Conservation (phyloP, 2,113 vertebrate species). For the Lucifuga dentata region DNA sequence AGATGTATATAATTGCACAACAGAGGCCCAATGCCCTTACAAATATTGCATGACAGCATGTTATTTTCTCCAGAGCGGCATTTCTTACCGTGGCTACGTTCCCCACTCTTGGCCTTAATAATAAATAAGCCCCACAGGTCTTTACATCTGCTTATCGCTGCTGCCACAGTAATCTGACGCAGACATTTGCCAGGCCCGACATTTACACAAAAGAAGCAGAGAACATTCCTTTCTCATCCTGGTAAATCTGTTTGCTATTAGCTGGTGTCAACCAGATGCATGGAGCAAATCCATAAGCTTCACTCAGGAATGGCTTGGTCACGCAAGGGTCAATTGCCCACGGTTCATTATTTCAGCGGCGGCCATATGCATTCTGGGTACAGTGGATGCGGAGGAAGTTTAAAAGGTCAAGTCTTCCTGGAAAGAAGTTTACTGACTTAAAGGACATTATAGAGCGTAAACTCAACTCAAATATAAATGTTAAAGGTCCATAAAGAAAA, state of each 20-base stretch:
- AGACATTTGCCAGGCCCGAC: slow-evolving; percentile 55
- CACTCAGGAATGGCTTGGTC: slow-evolving; percentile 66
- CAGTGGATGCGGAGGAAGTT: slow-evolving; percentile 27
- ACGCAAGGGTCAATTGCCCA: slow-evolving; percentile 56
- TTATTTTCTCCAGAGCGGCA: slow-evolving; percentile 42
- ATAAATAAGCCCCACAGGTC: slow-evolving; percentile 60
- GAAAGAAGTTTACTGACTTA: slow-evolving; percentile 3
- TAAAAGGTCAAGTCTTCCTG: slow-evolving; percentile 20
- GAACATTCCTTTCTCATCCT: slow-evolving; percentile 63
- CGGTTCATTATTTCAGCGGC: slow-evolving; percentile 40
- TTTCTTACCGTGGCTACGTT: slow-evolving; percentile 21
- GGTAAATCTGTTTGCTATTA: slow-evolving; percentile 75
- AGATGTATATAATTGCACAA: slow-evolving; percentile 3
- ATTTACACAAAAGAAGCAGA: slow-evolving; percentile 43
- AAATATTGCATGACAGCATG: slow-evolving; percentile 52
- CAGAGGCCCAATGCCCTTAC: slow-evolving; percentile 16
- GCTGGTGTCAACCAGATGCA: slow-evolving; percentile 52
- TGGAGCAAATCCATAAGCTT: slow-evolving; percentile 62
- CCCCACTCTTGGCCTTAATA: slow-evolving; percentile 48
- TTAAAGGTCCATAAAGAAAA: no score
- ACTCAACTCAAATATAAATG: no score
- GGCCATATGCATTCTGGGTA: slow-evolving; percentile 19
- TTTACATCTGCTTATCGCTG: slow-evolving; percentile 73
- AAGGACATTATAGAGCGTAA: no score
- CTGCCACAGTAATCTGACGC: slow-evolving; percentile 68